Base-by-base conservation (phyloP, 1,140 invertebrate species). In the Vollenhovia emeryi region DNA sequence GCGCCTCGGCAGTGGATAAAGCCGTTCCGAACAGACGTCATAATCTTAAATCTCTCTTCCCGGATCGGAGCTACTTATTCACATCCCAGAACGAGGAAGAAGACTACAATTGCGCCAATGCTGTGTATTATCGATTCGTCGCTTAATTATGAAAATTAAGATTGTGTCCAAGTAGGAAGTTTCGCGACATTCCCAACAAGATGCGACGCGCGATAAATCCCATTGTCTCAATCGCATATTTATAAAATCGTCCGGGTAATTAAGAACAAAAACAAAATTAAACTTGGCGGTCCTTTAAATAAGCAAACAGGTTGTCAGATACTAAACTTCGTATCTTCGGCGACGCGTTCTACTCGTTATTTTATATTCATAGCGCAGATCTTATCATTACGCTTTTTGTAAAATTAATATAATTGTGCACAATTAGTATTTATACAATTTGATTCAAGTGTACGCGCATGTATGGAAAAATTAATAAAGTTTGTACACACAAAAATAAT, bases 71-170 rank as follows among this genome's bases (percentile, higher is more conserved):
- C 45, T 43, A 33, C 36, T 82, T 73, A 82, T 68, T 79, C 75
- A 82, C 33, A 45, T 73, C 18, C n/a, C 27, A 11, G 18, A n/a
- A 43, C 18, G 5, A 36, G 27, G 40, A 60, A n/a, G 3, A 71
- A 21, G 2, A 73, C 33, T 18, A 18, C 36, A 43, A 11, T 15
- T 11, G 30, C 5, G 11, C 21, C 2, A 33, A 30, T 45, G 1
- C 4, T 24, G n/a, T 6, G 0, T 33, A 57, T 3, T 24, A 33
- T 71, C 15, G 43, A 15, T 3, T 71, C 7, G 24, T 48, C 24
- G 36, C 8, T 82, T 82, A 82, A 82, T 80, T 80, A 80, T 80
- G 78, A 57, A 80, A 80, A 80, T 59, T 45, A 43, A 71, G 36
- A 45, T 30, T 36, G 33, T 3, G 18, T 13, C 18, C n/a, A 7